Base-by-base conservation (phyloP, 2,113 vertebrate genomes). In the Girardinichthys multiradiatus region DNA sequence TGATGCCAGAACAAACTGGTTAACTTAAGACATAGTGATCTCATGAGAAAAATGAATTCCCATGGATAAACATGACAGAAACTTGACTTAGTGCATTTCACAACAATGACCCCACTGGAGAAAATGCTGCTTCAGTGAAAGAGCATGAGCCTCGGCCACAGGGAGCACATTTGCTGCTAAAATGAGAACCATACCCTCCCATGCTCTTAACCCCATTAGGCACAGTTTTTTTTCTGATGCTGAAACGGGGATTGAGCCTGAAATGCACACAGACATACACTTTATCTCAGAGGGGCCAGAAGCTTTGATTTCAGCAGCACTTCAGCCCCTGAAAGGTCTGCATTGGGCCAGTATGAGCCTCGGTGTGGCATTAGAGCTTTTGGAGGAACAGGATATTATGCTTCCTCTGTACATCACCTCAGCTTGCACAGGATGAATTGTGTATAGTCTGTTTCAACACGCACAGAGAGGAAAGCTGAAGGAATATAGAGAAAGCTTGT, bases 331-430 rank as follows among this genome's bases (percentile, higher is more conserved):
- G 54, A 77, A 80, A 73, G 81, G 71, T 81, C 74, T 57, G 48
- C 48, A 54, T n/a, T 70, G 74, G 82, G 77, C 87, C 80, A 70
- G 73, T 73, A 24, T n/a, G 67, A 66, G 83, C 76, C 80, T 83
- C 76, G 70, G 72, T 87, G 81, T 73, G 68, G 85, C 81, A 87
- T 89, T 87, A 81, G 83, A 79, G 70, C 73, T 85, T 24, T 57
- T 78, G 74, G 66, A 59, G 85, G 84, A 93, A 94, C 90, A 91
- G 94, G 92, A 95, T 93, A 92, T 92, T 89, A 83, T 69, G 81
- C 82, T 93, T 93, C 92, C 92, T 90, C 85, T 73, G 74, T 84
- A 88, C 89, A 90, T 91, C 75, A 81, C 85, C 81, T 85, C 74
- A 28, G 73, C 74, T 78, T 79, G 63, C 86, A 83, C 77, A 79